These are phyloP conservation scores for Zaprionus tsacasi DNA, from an alignment of 1,140 invertebrate genomes.

Conservation along the genomic window DNA sequence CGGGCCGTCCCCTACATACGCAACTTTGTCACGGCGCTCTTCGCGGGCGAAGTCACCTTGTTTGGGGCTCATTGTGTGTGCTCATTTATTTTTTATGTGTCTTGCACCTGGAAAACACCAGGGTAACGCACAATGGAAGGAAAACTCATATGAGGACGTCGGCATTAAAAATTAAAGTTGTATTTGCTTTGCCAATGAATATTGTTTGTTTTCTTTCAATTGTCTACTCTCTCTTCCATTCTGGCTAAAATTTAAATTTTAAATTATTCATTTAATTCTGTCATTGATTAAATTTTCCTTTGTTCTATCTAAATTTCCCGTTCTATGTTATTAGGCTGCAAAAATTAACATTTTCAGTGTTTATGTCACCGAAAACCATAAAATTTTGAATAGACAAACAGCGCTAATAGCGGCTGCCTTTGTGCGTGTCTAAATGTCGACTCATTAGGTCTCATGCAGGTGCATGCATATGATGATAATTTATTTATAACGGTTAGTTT, in stretches of 20 bases:
- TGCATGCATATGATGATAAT: conserved; percentile 54
- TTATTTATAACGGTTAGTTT: conserved; percentile 68
- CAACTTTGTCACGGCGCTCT: conserved; percentile 51
- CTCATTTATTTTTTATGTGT: conserved; percentile 75
- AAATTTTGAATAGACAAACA: conserved; percentile 40
- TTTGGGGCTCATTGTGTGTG: conserved; percentile 40
- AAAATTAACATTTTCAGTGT: conserved; percentile 3
- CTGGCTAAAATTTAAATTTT: not conserved
- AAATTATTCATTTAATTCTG: conserved; percentile 35
- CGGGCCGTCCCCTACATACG: conserved; percentile 15
- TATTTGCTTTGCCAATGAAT: conserved; percentile 67
- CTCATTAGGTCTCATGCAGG: conserved; percentile 36
- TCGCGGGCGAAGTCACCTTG: conserved; percentile 36
- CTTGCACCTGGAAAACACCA: conserved; percentile 67
- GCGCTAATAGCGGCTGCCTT: not conserved
- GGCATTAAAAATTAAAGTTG: conserved; percentile 78
- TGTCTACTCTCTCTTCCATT: conserved; percentile 17
- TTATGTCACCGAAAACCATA: conserved; percentile 20
- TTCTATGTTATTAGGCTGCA: not conserved
- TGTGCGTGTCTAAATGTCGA: conserved; percentile 32
- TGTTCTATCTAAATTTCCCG: not conserved
- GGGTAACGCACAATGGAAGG: conserved; percentile 31
- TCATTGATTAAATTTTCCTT: conserved; percentile 60
- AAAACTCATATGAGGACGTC: conserved; percentile 27
- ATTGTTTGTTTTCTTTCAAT: conserved; percentile 30